Conservation (phyloP, 2,113 vertebrate genomes). For the Forbesichthys papilliferus region DNA sequence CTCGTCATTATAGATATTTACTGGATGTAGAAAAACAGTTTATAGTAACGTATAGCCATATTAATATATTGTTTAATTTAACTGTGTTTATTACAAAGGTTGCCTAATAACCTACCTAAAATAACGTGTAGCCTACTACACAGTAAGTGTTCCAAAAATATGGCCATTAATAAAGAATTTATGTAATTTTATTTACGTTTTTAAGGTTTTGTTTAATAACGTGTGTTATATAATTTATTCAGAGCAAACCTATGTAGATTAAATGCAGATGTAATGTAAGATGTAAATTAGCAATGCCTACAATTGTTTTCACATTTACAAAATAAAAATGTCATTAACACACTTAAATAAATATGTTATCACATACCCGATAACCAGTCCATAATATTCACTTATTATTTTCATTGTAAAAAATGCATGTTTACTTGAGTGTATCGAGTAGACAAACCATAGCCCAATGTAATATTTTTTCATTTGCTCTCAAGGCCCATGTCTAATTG, state of each 20-base stretch:
- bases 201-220: neutral
- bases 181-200: neutral
- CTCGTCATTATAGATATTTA: too few species aligned
- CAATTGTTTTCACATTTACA: neutral
- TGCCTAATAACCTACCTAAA: too few species aligned
- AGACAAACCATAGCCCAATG: conserved; percentile 48
- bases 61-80: too few species aligned
- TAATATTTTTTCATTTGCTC: conserved; percentile 35
- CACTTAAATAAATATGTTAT: conserved; percentile 1
- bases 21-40: too few species aligned
- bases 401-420: neutral
- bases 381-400: conserved; percentile 1
- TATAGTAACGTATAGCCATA: too few species aligned
- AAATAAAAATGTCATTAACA: conserved; percentile 3
- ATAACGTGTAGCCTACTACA: too few species aligned
- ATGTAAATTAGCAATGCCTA: neutral
- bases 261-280: too few species aligned
- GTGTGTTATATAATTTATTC: neutral
- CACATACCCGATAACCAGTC: neutral
- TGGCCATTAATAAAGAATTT: neutral
- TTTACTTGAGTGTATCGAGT: conserved; percentile 30
- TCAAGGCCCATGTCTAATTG: conserved; percentile 70
- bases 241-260: conserved; percentile 4
- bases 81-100: too few species aligned
- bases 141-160: too few species aligned